Conservation (phyloP, 2,888 invertebrate genomes). For the Dasypogon diadema region DNA sequence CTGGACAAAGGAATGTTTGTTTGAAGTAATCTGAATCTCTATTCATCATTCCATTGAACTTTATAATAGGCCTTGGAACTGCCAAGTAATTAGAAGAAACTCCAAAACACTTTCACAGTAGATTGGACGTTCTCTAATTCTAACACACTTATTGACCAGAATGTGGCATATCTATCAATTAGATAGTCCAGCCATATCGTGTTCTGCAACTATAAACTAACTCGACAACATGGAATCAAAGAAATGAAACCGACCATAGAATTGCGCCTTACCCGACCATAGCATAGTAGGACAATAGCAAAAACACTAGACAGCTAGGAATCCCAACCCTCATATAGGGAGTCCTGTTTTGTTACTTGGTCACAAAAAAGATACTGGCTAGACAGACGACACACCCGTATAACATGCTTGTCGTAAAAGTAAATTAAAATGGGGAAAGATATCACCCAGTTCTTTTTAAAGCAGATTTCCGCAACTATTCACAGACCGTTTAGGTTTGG, state of each 20-base stretch:
- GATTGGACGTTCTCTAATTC: not conserved
- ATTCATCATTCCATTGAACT: too few relatives aligned
- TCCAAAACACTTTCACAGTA: not conserved
- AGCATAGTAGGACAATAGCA: not conserved
- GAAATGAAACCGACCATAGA: not conserved
- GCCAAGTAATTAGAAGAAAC: not conserved
- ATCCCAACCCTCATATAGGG: not conserved
- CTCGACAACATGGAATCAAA: slow-evolving; percentile 3
- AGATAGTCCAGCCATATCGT: slow-evolving; percentile 4
- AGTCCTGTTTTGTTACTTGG: slow-evolving; percentile 12
- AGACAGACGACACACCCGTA: slow-evolving; percentile 17
- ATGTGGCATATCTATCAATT: slow-evolving; percentile 26
- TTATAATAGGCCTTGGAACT: too few relatives aligned
- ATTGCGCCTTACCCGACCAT: not conserved
- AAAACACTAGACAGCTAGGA: not conserved
- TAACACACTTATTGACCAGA: not conserved
- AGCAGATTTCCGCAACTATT: not conserved
- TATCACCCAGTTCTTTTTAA: not conserved
- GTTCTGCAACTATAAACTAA: not conserved
- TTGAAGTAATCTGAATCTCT: too few relatives aligned
- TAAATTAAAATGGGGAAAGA: not conserved
- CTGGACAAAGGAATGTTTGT: too few relatives aligned
- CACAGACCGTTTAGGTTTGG: not conserved
- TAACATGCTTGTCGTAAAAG: not conserved
- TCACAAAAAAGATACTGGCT: not conserved